A percentile compares a stretch with the other conserved stretches of the same genome.
Conservation (phyloP, 2,888 invertebrate species). For the Acrobasis consociella region DNA sequence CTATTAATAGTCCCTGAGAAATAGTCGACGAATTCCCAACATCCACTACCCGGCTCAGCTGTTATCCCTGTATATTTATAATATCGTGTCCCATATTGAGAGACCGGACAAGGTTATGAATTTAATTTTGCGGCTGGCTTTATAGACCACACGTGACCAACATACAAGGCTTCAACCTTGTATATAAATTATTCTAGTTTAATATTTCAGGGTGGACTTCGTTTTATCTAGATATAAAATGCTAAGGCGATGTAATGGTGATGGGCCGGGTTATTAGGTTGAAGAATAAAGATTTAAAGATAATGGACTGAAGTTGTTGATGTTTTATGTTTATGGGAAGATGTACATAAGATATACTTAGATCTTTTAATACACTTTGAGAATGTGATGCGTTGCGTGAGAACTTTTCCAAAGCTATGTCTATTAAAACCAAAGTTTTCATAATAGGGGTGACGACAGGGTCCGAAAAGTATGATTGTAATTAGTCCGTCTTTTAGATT, state of each 20-base stretch:
- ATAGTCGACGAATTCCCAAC: background rate
- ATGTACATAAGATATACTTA: too few relatives aligned
- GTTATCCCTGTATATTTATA: conserved; percentile 15
- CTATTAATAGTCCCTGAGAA: background rate
- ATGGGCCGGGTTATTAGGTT: conserved; percentile 2
- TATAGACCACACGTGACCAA: conserved; percentile 48
- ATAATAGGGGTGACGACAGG: too few relatives aligned
- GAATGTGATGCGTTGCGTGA: too few relatives aligned
- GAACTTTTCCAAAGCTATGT: too few relatives aligned
- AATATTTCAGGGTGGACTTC: conserved; percentile 16
- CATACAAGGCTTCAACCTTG: conserved; percentile 32
- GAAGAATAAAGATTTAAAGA: background rate
- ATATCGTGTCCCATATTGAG: conserved; percentile 16
- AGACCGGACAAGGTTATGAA: conserved; percentile 42
- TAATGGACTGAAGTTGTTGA: background rate
- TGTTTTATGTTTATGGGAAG: too few relatives aligned
- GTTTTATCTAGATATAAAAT: conserved; percentile 23
- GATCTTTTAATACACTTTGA: too few relatives aligned
- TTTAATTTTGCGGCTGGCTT: conserved; percentile 53
- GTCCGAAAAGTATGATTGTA: too few relatives aligned
- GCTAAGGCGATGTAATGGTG: conserved; percentile 6
- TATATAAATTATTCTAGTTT: conserved; percentile 18
- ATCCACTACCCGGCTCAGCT: conserved; percentile 2
- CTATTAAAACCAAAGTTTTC: too few relatives aligned
- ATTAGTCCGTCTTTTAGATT: too few relatives aligned